Evolutionary conservation across 2,113 vertebrate genomes (phyloP).

Genomic region (Mesembrinibis cayennensis): DNA sequence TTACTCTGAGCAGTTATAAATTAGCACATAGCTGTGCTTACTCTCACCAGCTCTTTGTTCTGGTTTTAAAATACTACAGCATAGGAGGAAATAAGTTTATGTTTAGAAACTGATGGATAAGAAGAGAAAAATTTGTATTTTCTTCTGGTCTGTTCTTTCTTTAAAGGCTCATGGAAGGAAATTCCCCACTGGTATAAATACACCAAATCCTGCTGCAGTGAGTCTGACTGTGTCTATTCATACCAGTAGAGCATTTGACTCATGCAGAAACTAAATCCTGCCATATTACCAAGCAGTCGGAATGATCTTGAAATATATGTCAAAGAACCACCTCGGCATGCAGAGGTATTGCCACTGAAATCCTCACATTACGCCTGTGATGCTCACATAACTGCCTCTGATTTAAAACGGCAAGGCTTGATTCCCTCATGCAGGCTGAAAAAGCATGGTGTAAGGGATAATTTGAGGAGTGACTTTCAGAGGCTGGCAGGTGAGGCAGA

Average conservation of each 20-base stretch:
- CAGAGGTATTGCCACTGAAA: background rate
- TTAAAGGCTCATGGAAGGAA: background rate
- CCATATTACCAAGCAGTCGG: background rate
- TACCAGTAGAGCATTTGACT: background rate
- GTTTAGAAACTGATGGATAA: background rate
- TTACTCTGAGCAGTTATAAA: slow-evolving; percentile 65
- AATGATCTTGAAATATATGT: background rate
- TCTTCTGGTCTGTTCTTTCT: background rate
- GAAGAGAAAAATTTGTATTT: background rate
- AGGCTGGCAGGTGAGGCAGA: background rate
- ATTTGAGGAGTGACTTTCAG: background rate
- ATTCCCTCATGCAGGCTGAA: background rate
- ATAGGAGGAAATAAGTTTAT: background rate
- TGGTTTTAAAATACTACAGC: background rate
- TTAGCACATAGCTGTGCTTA: slow-evolving; percentile 62
- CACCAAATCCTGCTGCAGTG: background rate
- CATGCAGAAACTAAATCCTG: background rate
- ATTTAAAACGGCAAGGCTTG: background rate
- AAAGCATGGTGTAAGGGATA: background rate
- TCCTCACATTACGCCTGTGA: background rate
- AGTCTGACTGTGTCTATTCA: background rate
- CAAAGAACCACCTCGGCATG: background rate
- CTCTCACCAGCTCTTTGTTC: slow-evolving; percentile 16
- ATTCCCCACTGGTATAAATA: background rate
- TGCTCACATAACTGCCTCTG: background rate